Evolutionary conservation across 2,888 invertebrate species (phyloP), one percentile per base, ranked within the genome.

Genomic region (Norana najaformis): DNA sequence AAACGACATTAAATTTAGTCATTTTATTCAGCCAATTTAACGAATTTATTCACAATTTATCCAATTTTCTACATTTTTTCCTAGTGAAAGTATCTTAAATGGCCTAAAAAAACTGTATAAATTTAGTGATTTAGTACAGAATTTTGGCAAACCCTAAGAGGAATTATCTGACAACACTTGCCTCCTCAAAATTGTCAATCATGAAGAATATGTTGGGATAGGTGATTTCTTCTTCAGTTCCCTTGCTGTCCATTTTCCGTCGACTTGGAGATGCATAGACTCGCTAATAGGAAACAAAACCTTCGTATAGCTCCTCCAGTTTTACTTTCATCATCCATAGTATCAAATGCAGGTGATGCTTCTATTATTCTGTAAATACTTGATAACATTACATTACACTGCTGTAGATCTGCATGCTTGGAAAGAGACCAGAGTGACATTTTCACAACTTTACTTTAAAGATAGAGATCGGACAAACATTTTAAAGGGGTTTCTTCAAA

Each of bases 141-240:
- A 39, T 20, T 89, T 88, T 36, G 90, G 88, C 82, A 88, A 89
- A 88, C 35, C n/a, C 47, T 89, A 37, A 89, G 91, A 20, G n/a
- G 16, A 38, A 69, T 23, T 5, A n/a, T 11, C n/a, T n/a, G 0
- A 23, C 35, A 23, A 38, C 47, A 88, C 88, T 88, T 38, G 97
- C 98, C 96, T 99, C 98, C 95, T 99, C 99, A 95, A 99, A 99
- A 95, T 99, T 98, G 95, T 99, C 99, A 91, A 99, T 98, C 97
- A 98, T 98, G 95, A 99, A 99, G 95, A 98, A 99, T 93, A 99
- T 98, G 96, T 98, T 98, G 4, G 99, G 99, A 95, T 99, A 99
- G 88, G 99, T 98, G 95, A 99, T 99, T 96, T 99, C 98, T 95
- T 99, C 99, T 90, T 97, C 97, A 94, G 99, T 99, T 85, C 99